Evolutionary conservation across 2,113 vertebrate genomes (phyloP).

Genomic region (Aspiorhynchus laticeps): DNA sequence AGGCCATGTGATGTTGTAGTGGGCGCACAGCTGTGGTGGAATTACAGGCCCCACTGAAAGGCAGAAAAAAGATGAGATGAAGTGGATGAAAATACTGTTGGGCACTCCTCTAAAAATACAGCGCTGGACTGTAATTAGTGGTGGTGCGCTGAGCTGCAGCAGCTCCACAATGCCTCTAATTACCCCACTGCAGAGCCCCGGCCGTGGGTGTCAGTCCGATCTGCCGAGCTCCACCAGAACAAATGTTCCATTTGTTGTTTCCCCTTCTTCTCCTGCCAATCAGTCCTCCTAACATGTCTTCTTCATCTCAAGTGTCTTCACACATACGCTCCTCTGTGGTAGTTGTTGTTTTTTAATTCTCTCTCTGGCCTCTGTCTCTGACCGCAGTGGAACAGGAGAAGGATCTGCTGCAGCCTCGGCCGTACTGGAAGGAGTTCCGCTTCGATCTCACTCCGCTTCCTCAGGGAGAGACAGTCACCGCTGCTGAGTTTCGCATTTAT

Average conservation of each 20-base stretch:
- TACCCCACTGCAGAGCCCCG: conserved; percentile 60
- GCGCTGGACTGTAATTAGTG: conserved; percentile 76
- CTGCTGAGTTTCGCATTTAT: conserved; percentile 92
- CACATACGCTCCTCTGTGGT: background rate
- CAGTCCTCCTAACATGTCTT: background rate
- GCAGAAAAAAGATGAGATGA: conserved; percentile 57
- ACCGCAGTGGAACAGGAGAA: conserved; percentile 87
- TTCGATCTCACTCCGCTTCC: conserved; percentile 94
- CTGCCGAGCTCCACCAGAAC: conserved; percentile 61
- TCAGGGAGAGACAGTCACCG: conserved; percentile 85
- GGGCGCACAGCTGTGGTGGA: conserved; percentile 73
- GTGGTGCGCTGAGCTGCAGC: conserved; percentile 75
- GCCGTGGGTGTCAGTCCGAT: conserved; percentile 59
- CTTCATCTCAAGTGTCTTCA: background rate
- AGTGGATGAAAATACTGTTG: conserved; percentile 75
- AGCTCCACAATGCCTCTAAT: conserved; percentile 76
- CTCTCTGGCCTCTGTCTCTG: conserved; percentile 22
- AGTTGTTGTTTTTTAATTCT: conserved; percentile 12
- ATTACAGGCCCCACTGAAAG: conserved; percentile 75
- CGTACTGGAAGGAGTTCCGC: conserved; percentile 94
- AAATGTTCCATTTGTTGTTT: conserved; percentile 46
- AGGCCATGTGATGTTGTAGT: conserved; percentile 53
- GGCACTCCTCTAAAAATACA: conserved; percentile 78
- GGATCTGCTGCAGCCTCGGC: conserved; percentile 82
- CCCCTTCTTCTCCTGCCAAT: conserved; percentile 32